Base-by-base conservation (phyloP, 2,888 invertebrate species). In the Brenthis hecate region DNA sequence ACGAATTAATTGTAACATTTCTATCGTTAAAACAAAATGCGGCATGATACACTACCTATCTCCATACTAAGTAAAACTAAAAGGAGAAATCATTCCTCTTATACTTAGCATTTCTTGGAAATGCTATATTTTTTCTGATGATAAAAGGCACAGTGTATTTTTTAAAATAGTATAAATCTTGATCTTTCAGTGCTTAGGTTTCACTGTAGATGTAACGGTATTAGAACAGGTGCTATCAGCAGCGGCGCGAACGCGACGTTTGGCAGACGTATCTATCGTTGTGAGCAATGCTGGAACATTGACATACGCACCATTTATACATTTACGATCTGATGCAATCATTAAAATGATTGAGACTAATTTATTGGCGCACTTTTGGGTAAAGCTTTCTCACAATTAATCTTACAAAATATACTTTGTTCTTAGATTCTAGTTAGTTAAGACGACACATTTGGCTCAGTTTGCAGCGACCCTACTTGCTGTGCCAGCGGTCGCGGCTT, bases 351-450 rank as follows among this genome's bases (percentile, higher is more conserved):
- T 92, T 8, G 91, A 92, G 47, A 77, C 87, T 65, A 92, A 92
- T 72, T 76, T 92, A 56, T 74, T 92, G 66, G 87, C 91, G 13
- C 92, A 92, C 76, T 86, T 92, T 74, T 92, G 92, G 92, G 92
- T 92, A 76, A 55, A 13, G 54, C 3, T 13, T 6, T 54, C 32
- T 16, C 4, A 19, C 23, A 13, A 48, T 19, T 36, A 36, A 53
- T 5, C 4, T 2, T 13, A 56, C 16, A 14, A 43, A 43, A 43
- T 11, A 0, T 8, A 43, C 36, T 43, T 43, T 11, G 36, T 43
- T 43, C 11, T 11, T 8, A 43, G 8, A 11, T 43, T 1, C 4
- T 28, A 28, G 28, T 28, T 28, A 28, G 5, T 28, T 28, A 4
- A 28, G 28, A 28, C 28, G 28, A 28, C 3, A 28, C 28, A 4